Evolutionary conservation across 2,888 invertebrate species (phyloP).

Genomic region (Drosophila nr. perissopoda): DNA sequence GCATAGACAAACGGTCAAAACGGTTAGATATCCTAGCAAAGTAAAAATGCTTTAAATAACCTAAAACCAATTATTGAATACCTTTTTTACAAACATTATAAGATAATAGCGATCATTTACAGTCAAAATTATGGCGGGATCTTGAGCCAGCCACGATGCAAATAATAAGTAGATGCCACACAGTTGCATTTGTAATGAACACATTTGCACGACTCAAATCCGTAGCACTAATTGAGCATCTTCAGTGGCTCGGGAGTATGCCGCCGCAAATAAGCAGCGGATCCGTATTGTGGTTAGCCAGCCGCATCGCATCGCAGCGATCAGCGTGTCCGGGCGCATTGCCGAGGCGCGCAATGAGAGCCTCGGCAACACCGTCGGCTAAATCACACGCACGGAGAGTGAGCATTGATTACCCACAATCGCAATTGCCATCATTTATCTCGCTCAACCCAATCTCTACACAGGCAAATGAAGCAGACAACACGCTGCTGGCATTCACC

Average conservation of each 20-base stretch:
- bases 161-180: constrained; percentile 48
- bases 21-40: neutral
- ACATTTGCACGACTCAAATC: constrained; percentile 32
- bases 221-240: constrained; percentile 51
- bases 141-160: constrained; percentile 7
- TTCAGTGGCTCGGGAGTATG: constrained; percentile 90
- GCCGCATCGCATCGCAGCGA: constrained; percentile 95
- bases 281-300: constrained; percentile 97
- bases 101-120: neutral
- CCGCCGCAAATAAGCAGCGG: constrained; percentile 87
- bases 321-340: constrained; percentile 94
- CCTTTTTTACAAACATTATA: neutral
- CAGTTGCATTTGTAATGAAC: constrained; percentile 73
- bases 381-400: constrained; percentile 95
- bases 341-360: constrained; percentile 90
- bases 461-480: constrained; percentile 72
- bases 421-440: neutral
- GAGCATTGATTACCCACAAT: constrained; percentile 45
- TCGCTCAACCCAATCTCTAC: neutral
- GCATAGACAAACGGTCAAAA: constrained; percentile 20
- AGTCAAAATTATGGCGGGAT: neutral
- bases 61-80: neutral
- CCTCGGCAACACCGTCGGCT: constrained; percentile 91
- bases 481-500: constrained; percentile 80
- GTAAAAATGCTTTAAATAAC: neutral